These are phyloP conservation scores for Bombus polaris DNA, from an alignment of 1,140 invertebrate species.

Conservation along the genomic window DNA sequence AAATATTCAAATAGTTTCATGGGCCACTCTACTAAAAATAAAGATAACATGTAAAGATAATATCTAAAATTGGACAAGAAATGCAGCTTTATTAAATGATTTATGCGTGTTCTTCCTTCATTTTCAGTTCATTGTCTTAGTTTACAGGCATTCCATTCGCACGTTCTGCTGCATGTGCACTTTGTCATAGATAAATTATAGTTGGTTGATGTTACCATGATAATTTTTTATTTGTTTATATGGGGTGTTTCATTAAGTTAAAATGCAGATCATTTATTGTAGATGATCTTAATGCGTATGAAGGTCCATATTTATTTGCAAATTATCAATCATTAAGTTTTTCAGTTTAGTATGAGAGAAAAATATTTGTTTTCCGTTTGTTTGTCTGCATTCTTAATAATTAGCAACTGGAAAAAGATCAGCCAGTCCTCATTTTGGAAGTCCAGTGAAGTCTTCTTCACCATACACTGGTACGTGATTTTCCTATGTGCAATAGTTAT, in stretches of 20 bases:
- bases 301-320: background rate
- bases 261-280: background rate
- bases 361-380: conserved; percentile 39
- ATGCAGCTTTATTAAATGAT: background rate
- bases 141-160: conserved; percentile 33
- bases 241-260: background rate
- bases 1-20: background rate
- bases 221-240: background rate
- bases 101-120: conserved; percentile 5
- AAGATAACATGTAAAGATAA: background rate
- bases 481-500: conserved; percentile 40
- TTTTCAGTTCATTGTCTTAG: background rate
- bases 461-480: conserved; percentile 75
- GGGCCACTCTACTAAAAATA: background rate
- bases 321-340: background rate
- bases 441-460: conserved; percentile 74
- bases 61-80: background rate
- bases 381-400: conserved; percentile 36
- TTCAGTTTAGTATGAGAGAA: background rate
- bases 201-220: background rate
- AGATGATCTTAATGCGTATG: background rate
- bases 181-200: conserved; percentile 29
- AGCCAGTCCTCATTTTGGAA: conserved; percentile 78
- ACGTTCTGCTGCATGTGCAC: conserved; percentile 50
- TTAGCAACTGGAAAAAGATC: conserved; percentile 76